Conservation (phyloP, 2,113 vertebrate species). For the Eonycteris spelaea region DNA sequence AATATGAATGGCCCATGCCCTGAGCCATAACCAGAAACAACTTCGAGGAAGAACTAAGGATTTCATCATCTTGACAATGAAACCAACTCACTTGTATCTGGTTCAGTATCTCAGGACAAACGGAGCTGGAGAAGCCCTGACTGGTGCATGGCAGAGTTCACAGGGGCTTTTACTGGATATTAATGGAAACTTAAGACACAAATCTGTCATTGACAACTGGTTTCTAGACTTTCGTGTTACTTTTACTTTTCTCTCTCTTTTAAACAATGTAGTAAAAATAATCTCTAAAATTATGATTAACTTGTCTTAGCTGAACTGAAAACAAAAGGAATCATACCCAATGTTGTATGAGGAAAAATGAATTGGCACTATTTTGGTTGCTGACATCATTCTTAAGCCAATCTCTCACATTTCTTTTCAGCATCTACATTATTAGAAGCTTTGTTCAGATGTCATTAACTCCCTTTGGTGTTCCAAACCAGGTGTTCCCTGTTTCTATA, state of each 20-base stretch:
- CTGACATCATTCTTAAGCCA: neutral
- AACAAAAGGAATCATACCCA: neutral
- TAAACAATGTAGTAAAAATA: neutral
- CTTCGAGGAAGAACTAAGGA: neutral
- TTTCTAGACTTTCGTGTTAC: neutral
- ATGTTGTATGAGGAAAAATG: neutral
- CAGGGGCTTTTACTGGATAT: accelerated
- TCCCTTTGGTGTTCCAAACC: neutral
- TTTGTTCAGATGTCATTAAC: neutral
- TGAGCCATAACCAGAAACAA: neutral
- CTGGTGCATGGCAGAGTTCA: neutral
- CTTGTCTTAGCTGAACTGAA: neutral
- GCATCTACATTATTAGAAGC: neutral
- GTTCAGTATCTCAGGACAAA: neutral
- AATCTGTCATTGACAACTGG: neutral
- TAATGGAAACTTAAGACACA: neutral
- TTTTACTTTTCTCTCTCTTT: neutral
- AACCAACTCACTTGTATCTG: neutral
- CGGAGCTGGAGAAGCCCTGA: neutral
- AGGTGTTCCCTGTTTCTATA: neutral
- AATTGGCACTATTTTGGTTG: neutral
- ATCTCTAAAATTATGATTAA: neutral
- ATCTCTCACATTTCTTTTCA: neutral
- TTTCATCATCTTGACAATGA: neutral
- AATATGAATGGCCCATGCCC: neutral